A percentile compares a stretch with the other conserved stretches of the same genome.
Conservation (phyloP, 2,888 invertebrate genomes). For the Baronia brevicornis region DNA sequence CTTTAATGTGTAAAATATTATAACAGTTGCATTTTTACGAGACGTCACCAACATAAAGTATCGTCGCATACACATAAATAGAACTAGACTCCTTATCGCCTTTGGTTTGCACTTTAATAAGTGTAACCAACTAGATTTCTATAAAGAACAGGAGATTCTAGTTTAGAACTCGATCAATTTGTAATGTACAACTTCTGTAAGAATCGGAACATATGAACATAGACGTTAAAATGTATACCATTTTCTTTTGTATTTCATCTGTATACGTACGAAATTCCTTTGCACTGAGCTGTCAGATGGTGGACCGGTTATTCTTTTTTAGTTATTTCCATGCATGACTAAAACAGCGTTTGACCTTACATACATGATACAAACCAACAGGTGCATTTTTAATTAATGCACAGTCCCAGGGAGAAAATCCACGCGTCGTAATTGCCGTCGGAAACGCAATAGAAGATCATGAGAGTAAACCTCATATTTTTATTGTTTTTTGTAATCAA, state of each 20-base stretch:
- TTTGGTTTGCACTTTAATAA: constrained; percentile 8
- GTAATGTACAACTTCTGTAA: constrained; percentile 10
- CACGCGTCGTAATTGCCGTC: constrained; percentile 20
- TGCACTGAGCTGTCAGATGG: constrained; percentile 3
- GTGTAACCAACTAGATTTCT: constrained; percentile 13
- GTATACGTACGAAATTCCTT: neutral
- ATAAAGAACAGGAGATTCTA: constrained; percentile 13
- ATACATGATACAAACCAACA: constrained; percentile 11
- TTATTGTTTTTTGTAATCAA: too few species aligned
- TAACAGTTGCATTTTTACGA: too few species aligned
- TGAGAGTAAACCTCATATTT: too few species aligned
- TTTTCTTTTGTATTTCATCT: neutral
- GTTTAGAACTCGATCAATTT: constrained; percentile 15
- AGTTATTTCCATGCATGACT: constrained; percentile 7
- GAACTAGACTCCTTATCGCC: constrained; percentile 10
- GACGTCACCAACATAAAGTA: neutral
- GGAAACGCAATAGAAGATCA: constrained; percentile 10
- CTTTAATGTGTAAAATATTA: too few species aligned
- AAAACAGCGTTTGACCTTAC: constrained; percentile 11
- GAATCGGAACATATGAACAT: constrained; percentile 6
- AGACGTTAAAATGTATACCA: neutral
- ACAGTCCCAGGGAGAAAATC: constrained; percentile 20
- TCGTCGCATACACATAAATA: too few species aligned
- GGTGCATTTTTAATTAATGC: constrained; percentile 23
- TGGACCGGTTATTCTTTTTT: constrained; percentile 3